phyloP scores from a whole-genome alignment of 2,797 vertebrate genomes.

The Trematomus bernacchii region DNA sequence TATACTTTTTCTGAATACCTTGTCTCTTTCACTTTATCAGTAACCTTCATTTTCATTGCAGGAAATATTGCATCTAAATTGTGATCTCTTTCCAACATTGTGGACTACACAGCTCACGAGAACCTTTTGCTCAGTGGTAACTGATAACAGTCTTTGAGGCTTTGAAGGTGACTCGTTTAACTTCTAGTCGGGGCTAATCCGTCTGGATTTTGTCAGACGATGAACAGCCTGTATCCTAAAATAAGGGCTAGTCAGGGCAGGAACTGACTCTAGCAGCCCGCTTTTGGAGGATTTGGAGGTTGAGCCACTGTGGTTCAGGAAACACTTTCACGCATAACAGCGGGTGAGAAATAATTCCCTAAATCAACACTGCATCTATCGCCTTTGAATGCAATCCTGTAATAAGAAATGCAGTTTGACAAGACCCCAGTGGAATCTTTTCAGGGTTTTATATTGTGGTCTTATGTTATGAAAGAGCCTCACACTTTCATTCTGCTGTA shows the following conservation, averaged over 20 bases:
- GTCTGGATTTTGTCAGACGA: constrained; percentile 78
- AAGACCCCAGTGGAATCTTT: constrained; percentile 38
- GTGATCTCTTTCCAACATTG: constrained; percentile 70
- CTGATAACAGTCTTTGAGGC: constrained; percentile 75
- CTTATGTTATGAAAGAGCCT: constrained; percentile 47
- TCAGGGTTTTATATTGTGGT: constrained; percentile 51
- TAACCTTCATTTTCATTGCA: constrained; percentile 47
- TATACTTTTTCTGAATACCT: constrained; percentile 31
- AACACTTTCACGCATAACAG: constrained; percentile 64
- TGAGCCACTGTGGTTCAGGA: constrained; percentile 64
- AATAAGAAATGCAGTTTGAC: constrained; percentile 61
- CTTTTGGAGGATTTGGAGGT: constrained; percentile 73
- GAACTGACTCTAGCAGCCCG: constrained; percentile 58
- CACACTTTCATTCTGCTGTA: constrained; percentile 74
- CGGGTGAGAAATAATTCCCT: constrained; percentile 60
- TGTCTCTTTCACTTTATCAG: constrained; percentile 45
- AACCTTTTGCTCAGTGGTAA: constrained; percentile 70
- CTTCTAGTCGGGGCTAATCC: constrained; percentile 84
- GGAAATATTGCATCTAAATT: constrained; percentile 78
- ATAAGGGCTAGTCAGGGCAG: constrained; percentile 79
- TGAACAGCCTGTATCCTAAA: constrained; percentile 81
- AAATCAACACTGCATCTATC: constrained; percentile 71
- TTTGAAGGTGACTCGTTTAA: constrained; percentile 85
- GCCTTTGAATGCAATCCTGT: constrained; percentile 53
- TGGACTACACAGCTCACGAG: constrained; percentile 63